Base-by-base conservation (phyloP, 1,140 invertebrate genomes). In the Aphelenchoides fujianensis region DNA sequence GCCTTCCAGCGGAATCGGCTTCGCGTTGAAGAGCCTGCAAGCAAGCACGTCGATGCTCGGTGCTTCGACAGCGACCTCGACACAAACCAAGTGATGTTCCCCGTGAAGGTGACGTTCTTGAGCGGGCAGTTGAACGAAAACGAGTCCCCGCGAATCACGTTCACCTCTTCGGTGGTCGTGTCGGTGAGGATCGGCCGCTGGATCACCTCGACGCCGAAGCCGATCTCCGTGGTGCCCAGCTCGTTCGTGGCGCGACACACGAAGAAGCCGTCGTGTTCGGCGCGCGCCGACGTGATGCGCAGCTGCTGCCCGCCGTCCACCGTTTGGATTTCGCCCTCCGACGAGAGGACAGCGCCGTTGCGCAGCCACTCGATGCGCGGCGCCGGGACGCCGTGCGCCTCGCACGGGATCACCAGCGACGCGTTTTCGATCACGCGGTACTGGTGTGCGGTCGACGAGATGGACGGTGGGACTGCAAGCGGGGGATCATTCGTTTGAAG, bases 321-420 rank as follows among this genome's bases (percentile, higher is more conserved):
- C 0, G 70, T 23, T 19, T 69, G 57, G 12, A 37, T 30, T 64
- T 70, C 74, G 52, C 75, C 34, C 73, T 80, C 0, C 36, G 64
- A 48, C 3, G 23, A 16, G 16, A 3, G 9, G 31, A 2, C 16
- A 1, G 0, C 0, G 16, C 32, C 27, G 32, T 66, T 66, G 16
- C 36, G 12, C 5, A 59, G 5, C 78, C 78, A 79, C 16, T 36
- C 59, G 0, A 79, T 75, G 1, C 23, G 32, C 1, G 86, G 86
- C 16, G 69, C 74, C 1, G 86, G 86, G 19, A 74, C 70, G 16
- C 86, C 86, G n/a, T 62, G 73, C 0, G 81, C 81, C n/a, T 77
- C 74, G 75, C 86, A 87, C 0, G 83, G 84, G 19, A 87, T 66
- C n/a, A 80, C 75, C 16, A 80, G 70, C 2, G 74, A 78, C 55